A percentile compares a stretch with the other conserved stretches of the same genome.
Conservation (phyloP, 2,888 invertebrate species). For the Aromia moschata region DNA sequence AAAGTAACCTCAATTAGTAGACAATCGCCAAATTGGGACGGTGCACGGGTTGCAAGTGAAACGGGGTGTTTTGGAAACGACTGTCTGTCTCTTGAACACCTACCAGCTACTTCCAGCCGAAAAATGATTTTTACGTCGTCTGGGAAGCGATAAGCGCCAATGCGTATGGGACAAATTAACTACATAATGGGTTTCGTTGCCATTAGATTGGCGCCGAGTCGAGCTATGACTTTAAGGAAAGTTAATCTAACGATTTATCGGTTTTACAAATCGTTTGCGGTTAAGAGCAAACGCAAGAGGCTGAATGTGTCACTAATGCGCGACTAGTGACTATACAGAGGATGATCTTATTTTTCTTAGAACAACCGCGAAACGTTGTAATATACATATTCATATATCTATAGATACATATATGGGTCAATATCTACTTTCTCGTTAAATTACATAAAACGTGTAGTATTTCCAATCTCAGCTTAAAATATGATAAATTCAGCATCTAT, state of each 20-base stretch:
- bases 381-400: no score
- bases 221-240: not conserved
- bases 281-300: no score
- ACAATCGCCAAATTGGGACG: constrained; percentile 2
- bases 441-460: no score
- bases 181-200: not conserved
- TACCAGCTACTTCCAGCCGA: constrained; percentile 2
- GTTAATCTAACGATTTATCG: not conserved
- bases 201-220: constrained; percentile 2
- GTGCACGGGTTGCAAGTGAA: not conserved
- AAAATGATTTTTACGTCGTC: not conserved
- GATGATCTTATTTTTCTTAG: not conserved
- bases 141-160: constrained; percentile 3
- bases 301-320: no score
- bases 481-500: no score
- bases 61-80: not conserved
- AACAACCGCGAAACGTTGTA: not conserved
- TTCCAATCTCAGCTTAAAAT: no score
- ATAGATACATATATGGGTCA: no score
- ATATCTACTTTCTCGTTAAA: no score
- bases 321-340: not conserved
- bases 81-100: constrained; percentile 3
- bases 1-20: constrained; percentile 5
- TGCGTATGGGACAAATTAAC: not conserved
- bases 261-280: not conserved